A percentile compares a stretch with the other conserved stretches of the same genome.
Conservation (phyloP, 2,888 invertebrate species). For the Willowsia nigromaculata region DNA sequence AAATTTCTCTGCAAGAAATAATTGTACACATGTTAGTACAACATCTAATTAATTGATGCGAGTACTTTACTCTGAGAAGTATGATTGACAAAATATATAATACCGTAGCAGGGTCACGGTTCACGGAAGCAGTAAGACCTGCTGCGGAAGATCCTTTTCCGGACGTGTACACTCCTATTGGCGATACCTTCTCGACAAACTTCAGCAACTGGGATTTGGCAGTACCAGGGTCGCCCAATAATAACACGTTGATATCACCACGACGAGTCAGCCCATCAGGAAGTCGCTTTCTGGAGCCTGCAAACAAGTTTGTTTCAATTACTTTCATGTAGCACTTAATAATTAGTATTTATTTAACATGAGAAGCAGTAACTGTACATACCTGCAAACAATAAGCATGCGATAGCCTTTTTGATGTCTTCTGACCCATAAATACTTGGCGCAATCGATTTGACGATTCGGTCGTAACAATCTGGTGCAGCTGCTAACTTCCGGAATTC, state of each 20-base stretch:
- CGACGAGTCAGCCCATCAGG: slow-evolving; percentile 97
- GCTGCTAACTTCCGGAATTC: slow-evolving; percentile 91
- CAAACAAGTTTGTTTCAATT: too few relatives aligned
- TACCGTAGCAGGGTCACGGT: slow-evolving; percentile 94
- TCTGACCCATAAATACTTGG: slow-evolving; percentile 96
- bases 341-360: too few relatives aligned
- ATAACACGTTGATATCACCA: slow-evolving; percentile 97
- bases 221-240: slow-evolving; percentile 99
- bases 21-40: too few relatives aligned
- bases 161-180: slow-evolving; percentile 97
- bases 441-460: slow-evolving; percentile 93
- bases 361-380: slow-evolving; percentile 64
- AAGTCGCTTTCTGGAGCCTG: slow-evolving; percentile 89
- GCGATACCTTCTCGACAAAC: slow-evolving; percentile 96
- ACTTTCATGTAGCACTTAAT: too few relatives aligned
- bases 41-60: too few relatives aligned
- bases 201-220: slow-evolving; percentile 99
- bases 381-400: slow-evolving; percentile 96
- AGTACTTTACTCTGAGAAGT: too few relatives aligned
- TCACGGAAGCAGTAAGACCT: slow-evolving; percentile 98
- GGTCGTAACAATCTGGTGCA: slow-evolving; percentile 92
- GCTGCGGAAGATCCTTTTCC: slow-evolving; percentile 99
- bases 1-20: slow-evolving; percentile 88
- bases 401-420: slow-evolving; percentile 98
- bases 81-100: too few relatives aligned